A percentile compares a stretch with the other conserved stretches of the same genome.
phyloP scores from a whole-genome alignment of 2,888 invertebrate genomes.

The Troides helena region DNA sequence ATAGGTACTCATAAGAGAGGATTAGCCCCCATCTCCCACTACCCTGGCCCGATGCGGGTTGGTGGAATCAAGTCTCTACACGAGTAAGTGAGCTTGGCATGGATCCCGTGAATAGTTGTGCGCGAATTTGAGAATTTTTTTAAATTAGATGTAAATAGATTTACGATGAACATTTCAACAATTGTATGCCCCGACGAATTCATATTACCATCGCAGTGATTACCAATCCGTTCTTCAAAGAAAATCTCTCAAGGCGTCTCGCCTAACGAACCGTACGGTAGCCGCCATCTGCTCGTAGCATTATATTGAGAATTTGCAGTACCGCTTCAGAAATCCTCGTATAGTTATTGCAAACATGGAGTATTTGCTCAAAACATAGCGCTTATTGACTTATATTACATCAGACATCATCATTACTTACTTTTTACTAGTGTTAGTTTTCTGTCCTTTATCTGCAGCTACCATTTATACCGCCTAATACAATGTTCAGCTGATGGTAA shows the following conservation, averaged over 20 bases:
- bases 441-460: too few species aligned
- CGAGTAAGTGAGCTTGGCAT: too few species aligned
- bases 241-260: constrained; percentile 49
- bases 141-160: not conserved
- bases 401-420: not conserved
- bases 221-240: constrained; percentile 66
- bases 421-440: not conserved
- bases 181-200: constrained; percentile 4
- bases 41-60: too few species aligned
- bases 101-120: too few species aligned
- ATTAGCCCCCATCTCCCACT: too few species aligned
- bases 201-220: constrained; percentile 51
- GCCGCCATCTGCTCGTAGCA: constrained; percentile 56
- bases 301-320: constrained; percentile 56
- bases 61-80: too few species aligned
- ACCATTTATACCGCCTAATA: too few species aligned
- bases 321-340: constrained; percentile 36
- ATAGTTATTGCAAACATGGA: constrained; percentile 41
- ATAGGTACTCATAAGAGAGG: too few species aligned
- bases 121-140: too few species aligned
- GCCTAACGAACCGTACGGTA: constrained; percentile 60
- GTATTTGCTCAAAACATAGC: not conserved
- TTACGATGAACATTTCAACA: constrained; percentile 24
- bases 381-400: not conserved
- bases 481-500: too few species aligned